These are phyloP conservation scores for Bos taurus DNA, from an alignment of 2,113 vertebrate species.

Conservation along the genomic window ARS-UCD2.0 NC_037335.1:87776001-87776500, in stretches of 20 bases:
- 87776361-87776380: background rate
- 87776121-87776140: background rate
- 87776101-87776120: background rate
- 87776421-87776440: background rate
- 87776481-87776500: background rate
- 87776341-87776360: background rate
- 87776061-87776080: background rate
- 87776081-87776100: background rate
- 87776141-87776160: background rate
- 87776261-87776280: background rate
- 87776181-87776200: background rate
- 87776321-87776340: background rate
- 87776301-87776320: background rate
- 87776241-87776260: background rate
- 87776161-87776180: background rate
- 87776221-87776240: background rate
- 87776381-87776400: background rate
- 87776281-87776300: background rate
- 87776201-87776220: too few species aligned
- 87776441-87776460: background rate
- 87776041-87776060: too few species aligned
- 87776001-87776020: background rate
- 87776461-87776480: accelerated
- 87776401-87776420: background rate
- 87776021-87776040: background rate